Evolutionary conservation across 2,797 vertebrate species (phyloP), one percentile per base, ranked within the genome.

Genomic region (Phoebastria nigripes): DNA sequence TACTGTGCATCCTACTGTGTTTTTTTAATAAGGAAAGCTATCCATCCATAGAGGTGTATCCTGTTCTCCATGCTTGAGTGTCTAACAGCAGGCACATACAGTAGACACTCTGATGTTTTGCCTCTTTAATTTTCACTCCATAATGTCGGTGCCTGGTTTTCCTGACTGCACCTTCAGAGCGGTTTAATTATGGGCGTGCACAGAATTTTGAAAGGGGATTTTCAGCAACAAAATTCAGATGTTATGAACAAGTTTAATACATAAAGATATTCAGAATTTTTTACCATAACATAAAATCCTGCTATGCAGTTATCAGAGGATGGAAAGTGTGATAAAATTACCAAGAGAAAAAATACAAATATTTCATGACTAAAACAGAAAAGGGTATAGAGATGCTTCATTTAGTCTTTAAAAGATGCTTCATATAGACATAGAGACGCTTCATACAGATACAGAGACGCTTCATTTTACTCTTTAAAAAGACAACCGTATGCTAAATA

Each of bases 11-110:
- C 99, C 99, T 98, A 98, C 98, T 99, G 98, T 98, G 98, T 98
- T 98, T 98, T 99, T 99, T 99, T 99, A 99, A 99, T 99, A 99
- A 99, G 99, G 98, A 99, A 99, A 99, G 98, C 98, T 98, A 99
- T 98, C 98, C 99, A 99, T 99, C 98, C 99, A 99, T 99, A 98
- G 98, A 99, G 99, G 99, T 99, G 98, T 98, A 99, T 99, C 98
- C 98, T 99, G 99, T 99, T 99, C 98, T 99, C 98, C 98, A 99
- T 99, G 99, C 98, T 99, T 98, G 98, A 98, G 98, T 98, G 98
- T 99, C 96, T 98, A 98, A 97, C 98, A 98, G 98, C 98, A 97
- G 98, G 98, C 97, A 98, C 97, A 98, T 98, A 98, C 94, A 98
- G 97, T 97, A 98, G 98, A 98, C 97, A 98, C 97, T 98, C 58